Evolutionary conservation across 2,113 vertebrate genomes (phyloP), one percentile per base, ranked within the genome.

Genomic region (Dicrurus megarhynchus): DNA sequence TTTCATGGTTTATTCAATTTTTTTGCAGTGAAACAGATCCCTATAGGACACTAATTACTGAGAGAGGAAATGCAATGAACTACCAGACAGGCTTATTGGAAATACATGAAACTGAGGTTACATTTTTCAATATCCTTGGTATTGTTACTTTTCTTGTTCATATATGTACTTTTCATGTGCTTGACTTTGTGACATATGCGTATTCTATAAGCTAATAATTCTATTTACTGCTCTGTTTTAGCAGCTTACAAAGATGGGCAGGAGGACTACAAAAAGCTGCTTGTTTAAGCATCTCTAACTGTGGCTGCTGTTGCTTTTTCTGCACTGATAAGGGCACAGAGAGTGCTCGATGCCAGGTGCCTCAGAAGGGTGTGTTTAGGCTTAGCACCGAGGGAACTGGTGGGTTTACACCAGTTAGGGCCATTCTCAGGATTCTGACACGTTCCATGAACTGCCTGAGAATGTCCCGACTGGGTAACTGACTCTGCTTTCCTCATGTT

Each of bases 21-120:
- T 92, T 92, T 77, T 68, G 6, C 56, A 84, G 79, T 74, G 68
- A 97, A 98, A 94, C 81, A 94, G 93, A 96, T 98, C 95, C 93
- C 91, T 95, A 80, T 76, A 95, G 88, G 81, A 71, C 85, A 60
- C 30, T 97, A 96, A 96, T 97, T 97, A 95, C 69, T 23, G 20
- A 75, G 65, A 76, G 32, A 79, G 32, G 41, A 95, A 89, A 92
- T 83, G 30, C 60, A 81, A n/a, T 69, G 22, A 26, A 20, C 35
- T 95, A 71, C 42, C 27, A 87, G n/a, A 32, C 13, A 95, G 69
- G 3, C 10, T 69, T 60, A 61, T 55, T 93, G 77, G 47, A 84
- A 92, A 59, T 71, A 52, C 10, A n/a, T 60, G 53, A 79, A 61
- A 61, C 17, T 63, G 27, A 60, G 32, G 13, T 64, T 81, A 70